Evolutionary conservation across 2,797 vertebrate species (phyloP), one percentile per base, ranked within the genome.

Genomic region (Epinephelus awoara): DNA sequence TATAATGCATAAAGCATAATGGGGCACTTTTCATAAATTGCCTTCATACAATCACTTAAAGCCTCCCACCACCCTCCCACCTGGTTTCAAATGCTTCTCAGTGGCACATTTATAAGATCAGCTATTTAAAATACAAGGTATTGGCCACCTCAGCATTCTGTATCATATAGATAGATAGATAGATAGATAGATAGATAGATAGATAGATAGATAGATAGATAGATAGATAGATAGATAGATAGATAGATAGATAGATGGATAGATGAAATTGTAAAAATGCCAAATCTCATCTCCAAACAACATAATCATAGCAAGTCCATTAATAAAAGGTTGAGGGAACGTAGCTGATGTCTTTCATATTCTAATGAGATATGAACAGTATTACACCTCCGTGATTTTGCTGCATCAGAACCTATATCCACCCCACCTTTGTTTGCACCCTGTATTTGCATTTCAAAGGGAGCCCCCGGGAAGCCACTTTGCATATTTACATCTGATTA

Each of bases 401-500:
- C 90, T 89, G 91, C 89, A 94, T 95, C 89, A 95, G 90, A 94
- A 91, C 89, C 87, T 91, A 88, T 82, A 91, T 85, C 90, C 89
- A 82, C 79, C 75, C 86, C 84, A 95, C 93, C 93, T 95, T 94
- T 95, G 92, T 95, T 95, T 95, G 92, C 92, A 90, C 79, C 85
- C 88, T 4, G 57, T 84, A 95, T 96, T 96, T 94, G 94, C 94
- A 96, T 96, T 95, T 96, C 94, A 96, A 95, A 96, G 93, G 88
- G 77, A 90, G 90, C 91, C 92, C 89, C 79, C 57, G 91, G 92
- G 94, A 94, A 84, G 84, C 83, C 79, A 89, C 86, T 93, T 93
- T 95, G 95, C 94, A 95, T 94, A 95, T 95, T 94, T 95, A 93
- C 93, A 95, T 95, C 93, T 94, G 93, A 95, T 96, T 95, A 95